Conservation (phyloP, 2,797 vertebrate genomes). For the Carapus acus region DNA sequence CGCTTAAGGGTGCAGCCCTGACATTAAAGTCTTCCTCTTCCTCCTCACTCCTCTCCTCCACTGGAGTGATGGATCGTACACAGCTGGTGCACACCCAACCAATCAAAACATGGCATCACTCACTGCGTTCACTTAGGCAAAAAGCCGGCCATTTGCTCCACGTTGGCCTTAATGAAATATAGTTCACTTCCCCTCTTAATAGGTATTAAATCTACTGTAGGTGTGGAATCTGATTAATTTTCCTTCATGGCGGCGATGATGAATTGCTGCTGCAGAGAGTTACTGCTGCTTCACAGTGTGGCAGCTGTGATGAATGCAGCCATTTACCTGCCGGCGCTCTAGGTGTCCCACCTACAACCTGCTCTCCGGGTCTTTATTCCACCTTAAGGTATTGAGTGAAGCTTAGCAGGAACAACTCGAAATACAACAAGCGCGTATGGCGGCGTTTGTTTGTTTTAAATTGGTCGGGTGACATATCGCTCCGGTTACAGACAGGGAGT, state of each 20-base stretch:
- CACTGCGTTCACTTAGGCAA: slow-evolving; percentile 22
- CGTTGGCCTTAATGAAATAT: slow-evolving; percentile 27
- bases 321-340: slow-evolving; percentile 65
- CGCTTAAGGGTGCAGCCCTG: too few relatives aligned
- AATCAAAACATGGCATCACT: slow-evolving; percentile 14
- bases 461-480: background rate
- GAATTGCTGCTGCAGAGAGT: slow-evolving; percentile 53
- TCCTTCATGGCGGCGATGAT: slow-evolving; percentile 62
- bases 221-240: slow-evolving; percentile 53
- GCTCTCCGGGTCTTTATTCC: slow-evolving; percentile 43
- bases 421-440: slow-evolving; percentile 15
- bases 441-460: slow-evolving; percentile 25
- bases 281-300: slow-evolving; percentile 60
- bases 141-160: slow-evolving; percentile 32
- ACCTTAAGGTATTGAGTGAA: slow-evolving; percentile 21
- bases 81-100: slow-evolving; percentile 4
- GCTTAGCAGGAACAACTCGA: slow-evolving; percentile 8
- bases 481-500: slow-evolving; percentile 20
- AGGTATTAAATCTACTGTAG: slow-evolving; percentile 60
- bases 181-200: slow-evolving; percentile 45
- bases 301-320: slow-evolving; percentile 68
- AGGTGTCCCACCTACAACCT: slow-evolving; percentile 58
- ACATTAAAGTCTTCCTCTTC: background rate
- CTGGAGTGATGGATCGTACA: slow-evolving; percentile 1
- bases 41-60: background rate